Conservation (phyloP, 2,113 vertebrate species). For the Tapirus terrestris region DNA sequence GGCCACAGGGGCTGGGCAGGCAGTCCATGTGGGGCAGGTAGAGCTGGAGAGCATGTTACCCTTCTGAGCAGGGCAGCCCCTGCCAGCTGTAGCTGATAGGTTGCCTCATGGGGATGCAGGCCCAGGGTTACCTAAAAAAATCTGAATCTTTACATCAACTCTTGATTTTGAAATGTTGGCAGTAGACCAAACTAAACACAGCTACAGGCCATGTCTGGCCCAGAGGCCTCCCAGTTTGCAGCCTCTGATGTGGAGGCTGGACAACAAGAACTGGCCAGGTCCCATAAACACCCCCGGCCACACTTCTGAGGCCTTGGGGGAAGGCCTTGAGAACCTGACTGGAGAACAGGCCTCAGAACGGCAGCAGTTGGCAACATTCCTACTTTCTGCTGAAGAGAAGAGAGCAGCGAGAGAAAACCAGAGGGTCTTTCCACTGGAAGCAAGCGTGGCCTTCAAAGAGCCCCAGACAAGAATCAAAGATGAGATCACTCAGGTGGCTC, state of each 20-base stretch:
- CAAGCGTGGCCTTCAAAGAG: neutral
- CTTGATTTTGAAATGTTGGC: neutral
- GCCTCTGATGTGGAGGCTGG: neutral
- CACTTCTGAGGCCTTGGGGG: neutral
- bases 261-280: neutral
- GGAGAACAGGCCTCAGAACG: neutral
- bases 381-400: neutral
- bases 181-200: neutral
- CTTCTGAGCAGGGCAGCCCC: neutral
- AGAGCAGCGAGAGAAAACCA: neutral
- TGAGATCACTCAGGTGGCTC: conserved; percentile 43
- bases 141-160: neutral
- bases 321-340: neutral
- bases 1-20: neutral
- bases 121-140: neutral
- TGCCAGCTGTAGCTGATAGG: neutral
- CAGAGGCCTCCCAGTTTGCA: neutral
- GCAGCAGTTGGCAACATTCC: neutral
- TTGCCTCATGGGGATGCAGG: neutral
- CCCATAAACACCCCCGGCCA: neutral
- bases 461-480: conserved; percentile 37
- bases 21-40: neutral
- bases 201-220: neutral
- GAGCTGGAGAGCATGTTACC: neutral
- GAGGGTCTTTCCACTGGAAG: neutral